phyloP scores from a whole-genome alignment of 2,113 vertebrate species.

The Indicator maculatus region DNA sequence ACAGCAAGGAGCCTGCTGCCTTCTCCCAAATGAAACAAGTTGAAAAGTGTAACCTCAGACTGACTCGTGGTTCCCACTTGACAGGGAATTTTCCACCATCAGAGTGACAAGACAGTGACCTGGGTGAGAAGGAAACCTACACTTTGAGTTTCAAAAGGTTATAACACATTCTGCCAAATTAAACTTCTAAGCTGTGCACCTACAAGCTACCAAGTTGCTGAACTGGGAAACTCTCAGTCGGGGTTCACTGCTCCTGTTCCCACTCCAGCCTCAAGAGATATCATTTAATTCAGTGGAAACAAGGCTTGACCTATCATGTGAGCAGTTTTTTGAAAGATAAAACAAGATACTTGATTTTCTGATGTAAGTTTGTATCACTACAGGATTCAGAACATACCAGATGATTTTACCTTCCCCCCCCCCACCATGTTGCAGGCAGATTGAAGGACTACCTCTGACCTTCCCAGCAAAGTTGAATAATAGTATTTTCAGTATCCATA shows the following conservation, averaged over 20 bases:
- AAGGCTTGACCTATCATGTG: background rate
- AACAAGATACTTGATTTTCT: background rate
- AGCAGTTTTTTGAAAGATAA: background rate
- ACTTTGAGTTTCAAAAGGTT: fast-evolving
- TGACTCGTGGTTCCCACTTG: background rate
- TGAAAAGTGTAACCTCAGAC: background rate
- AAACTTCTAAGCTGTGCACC: background rate
- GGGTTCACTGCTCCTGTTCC: background rate
- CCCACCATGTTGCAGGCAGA: background rate
- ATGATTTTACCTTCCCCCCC: background rate
- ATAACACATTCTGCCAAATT: background rate
- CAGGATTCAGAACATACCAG: background rate
- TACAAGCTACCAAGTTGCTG: background rate
- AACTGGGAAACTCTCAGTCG: background rate
- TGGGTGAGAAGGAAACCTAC: background rate
- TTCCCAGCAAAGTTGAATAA: conserved; percentile 44
- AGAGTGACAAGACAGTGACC: background rate
- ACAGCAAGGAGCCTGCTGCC: background rate
- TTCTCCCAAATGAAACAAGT: fast-evolving
- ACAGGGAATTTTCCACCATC: background rate
- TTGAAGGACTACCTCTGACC: conserved; percentile 11
- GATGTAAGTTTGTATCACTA: background rate
- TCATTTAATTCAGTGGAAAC: background rate
- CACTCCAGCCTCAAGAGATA: background rate
- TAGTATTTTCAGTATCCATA: conserved; percentile 63